These are phyloP conservation scores for Drosophila rellima DNA, from an alignment of 2,888 invertebrate species.

Conservation along the genomic window DNA sequence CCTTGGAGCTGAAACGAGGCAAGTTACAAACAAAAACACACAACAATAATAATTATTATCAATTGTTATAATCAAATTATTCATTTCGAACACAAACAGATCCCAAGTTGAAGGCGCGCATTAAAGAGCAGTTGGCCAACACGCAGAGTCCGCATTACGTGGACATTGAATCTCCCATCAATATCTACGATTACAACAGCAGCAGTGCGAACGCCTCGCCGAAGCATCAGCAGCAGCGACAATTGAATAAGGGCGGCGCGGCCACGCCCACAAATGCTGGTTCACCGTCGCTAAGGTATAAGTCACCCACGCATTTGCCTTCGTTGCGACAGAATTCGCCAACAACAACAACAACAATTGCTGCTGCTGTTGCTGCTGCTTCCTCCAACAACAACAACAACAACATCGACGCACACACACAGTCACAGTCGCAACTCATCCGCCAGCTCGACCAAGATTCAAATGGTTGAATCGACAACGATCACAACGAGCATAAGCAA, in stretches of 20 bases:
- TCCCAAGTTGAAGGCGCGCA: conserved; percentile 94
- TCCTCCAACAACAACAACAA: conserved; percentile 51
- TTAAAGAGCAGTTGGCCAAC: conserved; percentile 90
- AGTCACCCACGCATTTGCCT: conserved; percentile 83
- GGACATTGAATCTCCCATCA: conserved; percentile 86
- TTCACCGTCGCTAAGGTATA: conserved; percentile 73
- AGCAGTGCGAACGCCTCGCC: conserved; percentile 68
- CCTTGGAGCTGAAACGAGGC: conserved; percentile 96
- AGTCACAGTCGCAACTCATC: conserved; percentile 84
- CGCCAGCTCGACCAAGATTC: conserved; percentile 83
- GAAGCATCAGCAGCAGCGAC: conserved; percentile 68
- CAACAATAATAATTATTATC: no score
- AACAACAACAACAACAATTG: conserved; percentile 39
- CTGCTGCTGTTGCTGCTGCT: conserved; percentile 33
- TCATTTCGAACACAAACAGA: no score
- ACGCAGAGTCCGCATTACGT: conserved; percentile 86
- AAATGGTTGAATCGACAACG: conserved; percentile 76
- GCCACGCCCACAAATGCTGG: conserved; percentile 62
- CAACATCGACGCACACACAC: conserved; percentile 70
- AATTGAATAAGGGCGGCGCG: conserved; percentile 57
- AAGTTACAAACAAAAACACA: no score
- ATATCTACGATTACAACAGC: conserved; percentile 85
- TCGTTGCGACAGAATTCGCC: conserved; percentile 73
- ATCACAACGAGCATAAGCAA: conserved; percentile 63
- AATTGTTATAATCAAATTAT: no score